phyloP scores from a whole-genome alignment of 2,888 invertebrate species.

The Synanthedon vespiformis region DNA sequence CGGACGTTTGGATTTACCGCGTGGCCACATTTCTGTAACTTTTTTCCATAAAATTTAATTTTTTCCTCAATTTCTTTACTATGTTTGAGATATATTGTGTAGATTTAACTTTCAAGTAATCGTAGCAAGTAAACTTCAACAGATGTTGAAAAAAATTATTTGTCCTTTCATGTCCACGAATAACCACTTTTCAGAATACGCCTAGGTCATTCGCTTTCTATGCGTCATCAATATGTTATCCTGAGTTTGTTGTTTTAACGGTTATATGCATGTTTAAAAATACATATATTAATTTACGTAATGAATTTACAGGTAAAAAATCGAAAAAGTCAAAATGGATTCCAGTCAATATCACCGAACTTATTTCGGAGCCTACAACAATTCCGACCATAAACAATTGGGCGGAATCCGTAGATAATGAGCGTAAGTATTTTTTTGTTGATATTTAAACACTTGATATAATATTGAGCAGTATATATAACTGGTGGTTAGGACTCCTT shows the following conservation, averaged over 20 bases:
- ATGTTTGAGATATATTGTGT: neutral
- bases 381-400: constrained; percentile 75
- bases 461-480: neutral
- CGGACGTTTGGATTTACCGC: constrained; percentile 69
- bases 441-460: neutral
- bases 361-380: constrained; percentile 79
- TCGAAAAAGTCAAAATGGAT: constrained; percentile 88
- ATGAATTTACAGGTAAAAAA: constrained; percentile 77
- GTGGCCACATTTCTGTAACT: constrained; percentile 62
- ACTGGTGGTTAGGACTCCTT: neutral
- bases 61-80: constrained; percentile 1
- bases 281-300: constrained; percentile 8
- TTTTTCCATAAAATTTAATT: constrained; percentile 11
- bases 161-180: constrained; percentile 32
- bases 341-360: constrained; percentile 83
- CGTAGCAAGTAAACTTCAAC: constrained; percentile 14
- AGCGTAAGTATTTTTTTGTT: constrained; percentile 65
- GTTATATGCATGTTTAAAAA: constrained; percentile 5
- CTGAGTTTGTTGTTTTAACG: constrained; percentile 17
- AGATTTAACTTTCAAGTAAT: neutral
- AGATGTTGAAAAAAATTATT: constrained; percentile 18
- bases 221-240: constrained; percentile 56
- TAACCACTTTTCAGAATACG: constrained; percentile 59
- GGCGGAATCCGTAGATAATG: constrained; percentile 88
- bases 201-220: constrained; percentile 56